Conservation (phyloP, 1,140 invertebrate genomes). For the Sinonovacula constricta region DNA sequence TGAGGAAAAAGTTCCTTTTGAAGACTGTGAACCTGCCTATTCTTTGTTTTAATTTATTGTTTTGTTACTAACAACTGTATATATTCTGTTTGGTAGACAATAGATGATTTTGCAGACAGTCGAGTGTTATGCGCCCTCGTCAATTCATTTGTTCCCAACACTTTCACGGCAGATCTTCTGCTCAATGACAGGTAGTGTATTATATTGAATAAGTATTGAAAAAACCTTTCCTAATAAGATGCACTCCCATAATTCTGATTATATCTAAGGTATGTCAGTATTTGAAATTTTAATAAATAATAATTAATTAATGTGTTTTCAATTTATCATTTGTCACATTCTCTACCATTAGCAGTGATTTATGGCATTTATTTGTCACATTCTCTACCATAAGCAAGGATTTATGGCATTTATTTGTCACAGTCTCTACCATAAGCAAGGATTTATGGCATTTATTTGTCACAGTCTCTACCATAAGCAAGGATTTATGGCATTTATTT, state of each 20-base stretch:
- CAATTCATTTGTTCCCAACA: slow-evolving; percentile 77
- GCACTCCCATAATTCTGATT: too few relatives aligned
- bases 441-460: too few relatives aligned
- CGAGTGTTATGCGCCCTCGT: slow-evolving; percentile 75
- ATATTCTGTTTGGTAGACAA: slow-evolving; percentile 53
- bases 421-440: too few relatives aligned
- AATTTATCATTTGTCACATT: slow-evolving; percentile 2
- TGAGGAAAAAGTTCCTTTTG: too few relatives aligned
- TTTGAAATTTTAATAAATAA: not conserved
- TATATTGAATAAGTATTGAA: too few relatives aligned
- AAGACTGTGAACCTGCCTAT: not conserved
- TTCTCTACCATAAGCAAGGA: too few relatives aligned
- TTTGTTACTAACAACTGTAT: slow-evolving; percentile 1
- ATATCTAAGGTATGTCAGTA: not conserved
- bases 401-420: too few relatives aligned
- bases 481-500: too few relatives aligned
- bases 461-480: too few relatives aligned
- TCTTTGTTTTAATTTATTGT: not conserved
- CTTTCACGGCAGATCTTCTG: slow-evolving; percentile 76
- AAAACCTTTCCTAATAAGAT: too few relatives aligned
- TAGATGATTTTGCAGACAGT: slow-evolving; percentile 76
- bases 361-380: too few relatives aligned
- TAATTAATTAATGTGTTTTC: not conserved
- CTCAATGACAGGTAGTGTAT: slow-evolving; percentile 77
- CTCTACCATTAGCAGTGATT: too few relatives aligned